Base-by-base conservation (phyloP, 2,797 vertebrate genomes). In the Propithecus deckenii region DNA sequence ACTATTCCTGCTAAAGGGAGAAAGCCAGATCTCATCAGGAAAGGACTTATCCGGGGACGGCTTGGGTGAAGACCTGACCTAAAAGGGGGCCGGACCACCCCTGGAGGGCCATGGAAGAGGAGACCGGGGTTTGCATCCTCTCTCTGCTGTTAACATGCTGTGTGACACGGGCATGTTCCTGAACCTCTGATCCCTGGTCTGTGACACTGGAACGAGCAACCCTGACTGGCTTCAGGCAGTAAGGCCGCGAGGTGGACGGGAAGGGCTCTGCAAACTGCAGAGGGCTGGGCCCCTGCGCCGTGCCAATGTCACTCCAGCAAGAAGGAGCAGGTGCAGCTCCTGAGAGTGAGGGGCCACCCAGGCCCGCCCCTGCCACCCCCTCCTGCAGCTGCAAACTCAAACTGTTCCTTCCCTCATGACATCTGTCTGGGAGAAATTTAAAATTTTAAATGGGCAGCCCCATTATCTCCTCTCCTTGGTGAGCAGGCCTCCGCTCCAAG, bases 391-490 rank as follows among this genome's bases (percentile, higher is more conserved):
- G 96, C 55, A 0, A 76, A 86, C 86, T 43, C 46, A 43, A 87
- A 67, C 97, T 84, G 97, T 86, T 96, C 89, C 96, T 93, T 98
- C 96, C 96, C 96, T 95, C 93, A 32, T 95, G 96, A 96, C 97
- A 98, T 96, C 97, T 97, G 98, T 94, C 96, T 96, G 95, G 79
- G 78, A 98, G 97, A 97, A 95, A 97, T 97, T 89, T 97, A 87
- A 96, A 98, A 97, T 98, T 91, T 97, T 96, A 98, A 98, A 97
- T 14, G 75, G 67, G 86, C 91, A 96, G 96, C 81, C 95, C 95
- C 93, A 95, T 95, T 96, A 94, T 84, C 84, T 81, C 92, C 72
- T 85, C 76, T 96, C 81, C 74, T 75, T 18, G 59, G 84, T 3
- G 8, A 87, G 84, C 4, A 2, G 69, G 79, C 84, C 79, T 88